Evolutionary conservation across 2,888 invertebrate species (phyloP), one percentile per base, ranked within the genome.

Genomic region (Tridacna crocea): DNA sequence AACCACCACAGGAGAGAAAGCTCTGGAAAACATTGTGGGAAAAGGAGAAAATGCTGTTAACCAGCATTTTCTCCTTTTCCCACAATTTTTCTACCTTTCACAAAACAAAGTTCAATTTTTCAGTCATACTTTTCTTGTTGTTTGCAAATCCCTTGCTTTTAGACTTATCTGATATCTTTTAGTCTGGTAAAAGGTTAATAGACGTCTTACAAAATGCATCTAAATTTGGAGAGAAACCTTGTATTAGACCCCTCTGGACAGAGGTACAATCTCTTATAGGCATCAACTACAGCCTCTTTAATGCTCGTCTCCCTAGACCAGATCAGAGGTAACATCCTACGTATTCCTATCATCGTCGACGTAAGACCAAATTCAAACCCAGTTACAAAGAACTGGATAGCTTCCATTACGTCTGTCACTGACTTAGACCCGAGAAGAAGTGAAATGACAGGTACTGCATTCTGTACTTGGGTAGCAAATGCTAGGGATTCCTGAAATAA

Each of bases 361-460:
- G 89, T 87, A 65, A 94, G 88, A 0, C 94, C 94, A 88, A 95
- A 95, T 87, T 95, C 93, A 97, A 96, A 74, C 96, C 93, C 92
- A 12, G 97, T 96, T 0, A 97, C 97, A 89, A 99, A 97, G 93
- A 98, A 98, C 81, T 97, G 96, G 46, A 99, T 97, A 0, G 98
- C 97, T 94, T 98, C 99, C 76, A 97, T 96, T 19, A 98, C 97
- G 93, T 98, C 98, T 0, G 97, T 96, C 8, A 96, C 96, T 83
- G 92, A 94, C 80, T 94, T 94, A 3, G 95, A 95, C 27, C 93
- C 92, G 17, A 98, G 95, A 91, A 98, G 95, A 26, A 96, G 96
- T 87, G 96, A 96, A 80, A 98, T 96, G n/a, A 96, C 94, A 0
- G 96, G 96, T 78, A 97, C 94, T 12, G 96, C 95, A 22, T 93